Evolutionary conservation across 1,140 invertebrate species (phyloP).

Genomic region (Ridgeia piscesae): DNA sequence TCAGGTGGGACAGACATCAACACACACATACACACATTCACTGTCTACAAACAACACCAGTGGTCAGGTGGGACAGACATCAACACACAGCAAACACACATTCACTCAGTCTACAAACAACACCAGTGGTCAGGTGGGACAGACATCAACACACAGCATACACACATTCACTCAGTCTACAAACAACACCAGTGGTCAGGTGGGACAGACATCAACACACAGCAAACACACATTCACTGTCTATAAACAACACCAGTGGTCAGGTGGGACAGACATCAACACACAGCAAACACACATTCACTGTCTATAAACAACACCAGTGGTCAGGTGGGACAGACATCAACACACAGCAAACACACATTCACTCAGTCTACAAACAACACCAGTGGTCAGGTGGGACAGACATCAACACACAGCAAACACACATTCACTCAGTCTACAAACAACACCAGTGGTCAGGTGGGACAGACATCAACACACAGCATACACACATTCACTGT

Average conservation of each 20-base stretch:
- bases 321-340: slow-evolving; percentile 89
- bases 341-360: slow-evolving; percentile 72
- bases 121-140: background rate
- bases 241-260: slow-evolving; percentile 78
- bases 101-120: slow-evolving; percentile 68
- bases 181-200: slow-evolving; percentile 87
- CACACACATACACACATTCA: slow-evolving; percentile 82
- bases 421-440: too few species aligned
- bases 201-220: slow-evolving; percentile 87
- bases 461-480: too few species aligned
- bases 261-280: slow-evolving; percentile 88
- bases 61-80: too few species aligned
- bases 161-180: too few species aligned
- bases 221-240: too few species aligned
- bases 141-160: too few species aligned
- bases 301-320: slow-evolving; percentile 69
- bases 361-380: too few species aligned
- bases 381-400: slow-evolving; percentile 97
- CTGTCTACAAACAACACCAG: slow-evolving; percentile 65
- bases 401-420: slow-evolving; percentile 84
- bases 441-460: too few species aligned
- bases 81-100: too few species aligned
- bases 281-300: slow-evolving; percentile 43
- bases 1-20: too few species aligned
- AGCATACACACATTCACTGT: slow-evolving; percentile 64